phyloP scores from a whole-genome alignment of 2,888 invertebrate genomes.

The Temnothorax rugatulus region DNA sequence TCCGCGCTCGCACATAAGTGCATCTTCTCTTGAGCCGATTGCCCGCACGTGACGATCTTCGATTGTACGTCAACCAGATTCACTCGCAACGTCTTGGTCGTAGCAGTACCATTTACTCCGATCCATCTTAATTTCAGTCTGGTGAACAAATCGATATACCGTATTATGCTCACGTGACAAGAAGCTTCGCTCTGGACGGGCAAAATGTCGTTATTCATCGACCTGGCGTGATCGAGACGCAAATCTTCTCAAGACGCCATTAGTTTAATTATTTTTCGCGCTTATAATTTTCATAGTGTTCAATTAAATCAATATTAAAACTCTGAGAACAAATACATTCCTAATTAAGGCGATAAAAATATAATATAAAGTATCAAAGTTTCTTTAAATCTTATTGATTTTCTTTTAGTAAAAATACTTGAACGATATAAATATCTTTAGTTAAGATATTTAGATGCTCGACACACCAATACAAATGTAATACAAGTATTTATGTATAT shows the following conservation, averaged over 20 bases:
- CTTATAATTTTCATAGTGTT: neutral
- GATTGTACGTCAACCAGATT: conserved; percentile 81
- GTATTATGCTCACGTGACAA: conserved; percentile 16
- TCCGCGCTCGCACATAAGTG: conserved; percentile 87
- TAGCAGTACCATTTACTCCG: conserved; percentile 73
- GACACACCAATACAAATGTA: neutral
- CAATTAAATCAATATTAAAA: conserved; percentile 2
- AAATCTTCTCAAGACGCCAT: neutral
- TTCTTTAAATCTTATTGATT: neutral
- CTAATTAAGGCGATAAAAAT: neutral
- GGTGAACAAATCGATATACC: conserved; percentile 28
- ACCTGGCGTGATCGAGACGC: neutral
- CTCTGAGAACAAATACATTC: neutral
- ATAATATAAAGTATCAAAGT: neutral
- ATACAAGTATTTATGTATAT: neutral
- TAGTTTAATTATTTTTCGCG: neutral
- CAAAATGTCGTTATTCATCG: neutral
- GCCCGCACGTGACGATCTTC: conserved; percentile 78
- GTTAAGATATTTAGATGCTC: neutral
- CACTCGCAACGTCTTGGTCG: conserved; percentile 77
- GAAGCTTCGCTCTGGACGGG: neutral
- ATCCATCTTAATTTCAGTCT: conserved; percentile 86
- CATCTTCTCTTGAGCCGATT: conserved; percentile 74
- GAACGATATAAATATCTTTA: neutral
- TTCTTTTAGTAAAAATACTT: neutral